Conservation (phyloP, 2,888 invertebrate species). For the Macrophya alboannulata region DNA sequence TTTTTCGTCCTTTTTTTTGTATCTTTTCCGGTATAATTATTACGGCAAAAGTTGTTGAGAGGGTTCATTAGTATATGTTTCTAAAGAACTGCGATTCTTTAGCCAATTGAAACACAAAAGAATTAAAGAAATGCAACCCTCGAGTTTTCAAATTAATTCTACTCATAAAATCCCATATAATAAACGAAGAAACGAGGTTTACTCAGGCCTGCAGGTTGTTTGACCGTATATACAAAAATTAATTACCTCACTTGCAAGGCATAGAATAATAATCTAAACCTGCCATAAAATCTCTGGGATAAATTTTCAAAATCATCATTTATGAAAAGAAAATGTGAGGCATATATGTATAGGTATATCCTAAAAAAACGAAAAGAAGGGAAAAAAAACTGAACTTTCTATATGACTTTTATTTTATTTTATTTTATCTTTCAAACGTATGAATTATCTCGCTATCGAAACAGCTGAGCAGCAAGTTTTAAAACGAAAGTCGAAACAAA, state of each 20-base stretch:
- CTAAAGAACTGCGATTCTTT: constrained; percentile 32
- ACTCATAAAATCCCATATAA: background rate
- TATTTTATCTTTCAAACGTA: too few species aligned
- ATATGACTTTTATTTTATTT: too few species aligned
- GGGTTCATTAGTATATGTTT: constrained; percentile 32
- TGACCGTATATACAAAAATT: background rate
- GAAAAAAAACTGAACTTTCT: background rate
- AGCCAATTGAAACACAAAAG: constrained; percentile 37
- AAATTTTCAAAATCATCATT: background rate
- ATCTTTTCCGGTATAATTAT: background rate
- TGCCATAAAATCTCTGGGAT: background rate
- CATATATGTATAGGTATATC: background rate
- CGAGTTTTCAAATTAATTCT: constrained; percentile 4
- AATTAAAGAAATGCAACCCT: background rate
- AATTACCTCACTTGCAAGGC: background rate
- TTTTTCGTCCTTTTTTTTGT: background rate
- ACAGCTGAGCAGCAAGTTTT: background rate
- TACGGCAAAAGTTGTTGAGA: background rate
- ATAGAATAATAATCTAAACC: background rate
- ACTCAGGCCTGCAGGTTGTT: constrained; percentile 12
- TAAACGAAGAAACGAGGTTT: background rate
- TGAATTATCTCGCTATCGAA: too few species aligned
- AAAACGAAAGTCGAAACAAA: background rate
- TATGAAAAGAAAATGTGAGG: background rate
- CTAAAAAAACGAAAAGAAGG: background rate